Conservation (phyloP, 2,888 invertebrate genomes). For the Hypomecis punctinalis region DNA sequence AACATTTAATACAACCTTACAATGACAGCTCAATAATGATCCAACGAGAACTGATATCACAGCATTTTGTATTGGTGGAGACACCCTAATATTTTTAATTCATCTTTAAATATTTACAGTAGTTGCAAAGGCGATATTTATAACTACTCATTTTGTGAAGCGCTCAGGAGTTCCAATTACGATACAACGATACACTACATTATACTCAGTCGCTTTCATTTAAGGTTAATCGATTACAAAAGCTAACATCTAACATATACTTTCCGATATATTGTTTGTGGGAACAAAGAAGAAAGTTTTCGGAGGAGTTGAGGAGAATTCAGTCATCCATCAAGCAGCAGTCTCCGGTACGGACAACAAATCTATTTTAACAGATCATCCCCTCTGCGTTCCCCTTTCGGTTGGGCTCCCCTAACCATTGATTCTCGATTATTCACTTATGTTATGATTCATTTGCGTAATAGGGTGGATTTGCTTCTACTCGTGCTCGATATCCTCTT, state of each 20-base stretch:
- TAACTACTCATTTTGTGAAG: conserved; percentile 46
- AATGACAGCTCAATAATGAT: conserved; percentile 54
- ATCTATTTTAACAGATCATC: conserved; percentile 81
- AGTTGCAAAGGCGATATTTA: conserved; percentile 53
- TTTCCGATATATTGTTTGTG: conserved; percentile 55
- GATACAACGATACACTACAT: conserved; percentile 52
- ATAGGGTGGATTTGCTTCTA: conserved; percentile 37
- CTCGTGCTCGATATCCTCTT: conserved; percentile 26
- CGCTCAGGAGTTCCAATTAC: conserved; percentile 49
- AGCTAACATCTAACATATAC: conserved; percentile 54
- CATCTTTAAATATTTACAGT: conserved; percentile 57
- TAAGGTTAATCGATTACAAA: conserved; percentile 58
- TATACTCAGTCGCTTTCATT: conserved; percentile 73
- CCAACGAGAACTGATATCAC: conserved; percentile 81
- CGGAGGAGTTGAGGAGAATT: conserved; percentile 67
- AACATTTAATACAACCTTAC: conserved; percentile 39
- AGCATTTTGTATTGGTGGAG: conserved; percentile 77
- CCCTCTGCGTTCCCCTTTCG: conserved; percentile 74
- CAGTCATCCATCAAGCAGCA: conserved; percentile 77
- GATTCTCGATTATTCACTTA: conserved; percentile 53
- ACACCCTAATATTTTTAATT: conserved; percentile 65
- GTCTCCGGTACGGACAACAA: conserved; percentile 75
- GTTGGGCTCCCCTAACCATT: conserved; percentile 59
- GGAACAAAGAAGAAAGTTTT: conserved; percentile 52
- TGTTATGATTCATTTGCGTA: conserved; percentile 47